A percentile compares a stretch with the other conserved stretches of the same genome.
Conservation (phyloP, 2,888 invertebrate species). For the Poecilus cupreus region DNA sequence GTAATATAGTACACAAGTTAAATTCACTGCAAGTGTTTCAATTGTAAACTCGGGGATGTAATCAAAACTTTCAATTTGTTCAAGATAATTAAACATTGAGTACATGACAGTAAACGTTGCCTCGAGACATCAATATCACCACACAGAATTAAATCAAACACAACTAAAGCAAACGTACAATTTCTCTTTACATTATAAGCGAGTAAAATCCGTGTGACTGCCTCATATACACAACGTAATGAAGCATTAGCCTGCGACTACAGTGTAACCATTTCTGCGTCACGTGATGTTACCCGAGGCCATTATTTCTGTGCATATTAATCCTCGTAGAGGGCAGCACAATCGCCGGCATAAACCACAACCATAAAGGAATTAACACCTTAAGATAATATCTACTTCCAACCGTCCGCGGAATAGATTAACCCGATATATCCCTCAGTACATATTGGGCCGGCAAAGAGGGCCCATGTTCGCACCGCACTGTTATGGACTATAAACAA, state of each 20-base stretch:
- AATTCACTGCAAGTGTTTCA: not conserved
- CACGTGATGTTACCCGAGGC: not conserved
- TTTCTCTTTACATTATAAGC: not conserved
- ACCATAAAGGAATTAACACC: slow-evolving; percentile 40
- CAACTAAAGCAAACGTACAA: slow-evolving; percentile 1
- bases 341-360: slow-evolving; percentile 32
- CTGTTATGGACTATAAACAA: slow-evolving; percentile 1
- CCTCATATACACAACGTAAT: not conserved
- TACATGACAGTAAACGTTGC: not conserved
- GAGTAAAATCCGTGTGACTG: not conserved
- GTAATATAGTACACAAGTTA: not conserved
- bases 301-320: slow-evolving; percentile 30
- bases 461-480: not conserved
- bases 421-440: slow-evolving; percentile 10
- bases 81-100: slow-evolving; percentile 31
- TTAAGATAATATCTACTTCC: slow-evolving; percentile 31
- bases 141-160: not conserved
- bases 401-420: slow-evolving; percentile 3
- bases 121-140: not conserved
- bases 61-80: slow-evolving; percentile 40
- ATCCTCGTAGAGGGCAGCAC: not conserved
- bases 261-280: not conserved
- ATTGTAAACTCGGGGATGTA: slow-evolving; percentile 1
- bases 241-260: slow-evolving; percentile 16
- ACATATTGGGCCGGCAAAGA: not conserved